Percentiles rank a stretch among this genome's conserved stretches.
Evolutionary conservation across 2,113 vertebrate genomes (phyloP).

Genomic region (Aegypius monachus): DNA sequence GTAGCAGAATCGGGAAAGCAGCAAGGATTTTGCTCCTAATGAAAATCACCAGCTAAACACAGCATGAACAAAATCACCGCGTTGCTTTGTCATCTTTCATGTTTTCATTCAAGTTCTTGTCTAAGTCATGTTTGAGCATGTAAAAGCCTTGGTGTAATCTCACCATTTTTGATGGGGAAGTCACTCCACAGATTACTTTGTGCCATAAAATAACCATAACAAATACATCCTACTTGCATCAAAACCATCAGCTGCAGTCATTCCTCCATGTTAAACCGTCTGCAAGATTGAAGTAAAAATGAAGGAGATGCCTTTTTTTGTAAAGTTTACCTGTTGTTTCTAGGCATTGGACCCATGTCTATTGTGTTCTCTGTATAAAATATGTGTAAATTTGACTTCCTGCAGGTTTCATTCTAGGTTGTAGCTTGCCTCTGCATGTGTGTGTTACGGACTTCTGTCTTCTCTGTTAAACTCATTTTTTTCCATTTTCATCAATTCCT

Average conservation of each 20-base stretch:
- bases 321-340: neutral
- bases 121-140: neutral
- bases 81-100: neutral
- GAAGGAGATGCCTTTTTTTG: neutral
- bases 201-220: neutral
- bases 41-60: neutral
- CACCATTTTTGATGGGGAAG: neutral
- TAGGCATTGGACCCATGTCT: accelerated
- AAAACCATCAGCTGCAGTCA: neutral
- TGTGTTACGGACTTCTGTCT: neutral
- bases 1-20: neutral
- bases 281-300: neutral
- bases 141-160: neutral
- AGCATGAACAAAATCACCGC: neutral
- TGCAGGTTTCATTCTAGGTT: neutral
- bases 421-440: neutral
- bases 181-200: neutral
- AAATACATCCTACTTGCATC: neutral
- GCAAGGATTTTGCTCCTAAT: neutral
- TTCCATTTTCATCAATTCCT: neutral
- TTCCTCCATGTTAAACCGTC: neutral
- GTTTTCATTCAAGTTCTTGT: neutral
- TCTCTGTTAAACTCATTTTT: neutral
- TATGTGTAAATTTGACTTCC: neutral
- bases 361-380: neutral